A percentile compares a stretch with the other conserved stretches of the same genome.
Conservation (phyloP, 2,113 vertebrate species). For the Austrofundulus limnaeus region DNA sequence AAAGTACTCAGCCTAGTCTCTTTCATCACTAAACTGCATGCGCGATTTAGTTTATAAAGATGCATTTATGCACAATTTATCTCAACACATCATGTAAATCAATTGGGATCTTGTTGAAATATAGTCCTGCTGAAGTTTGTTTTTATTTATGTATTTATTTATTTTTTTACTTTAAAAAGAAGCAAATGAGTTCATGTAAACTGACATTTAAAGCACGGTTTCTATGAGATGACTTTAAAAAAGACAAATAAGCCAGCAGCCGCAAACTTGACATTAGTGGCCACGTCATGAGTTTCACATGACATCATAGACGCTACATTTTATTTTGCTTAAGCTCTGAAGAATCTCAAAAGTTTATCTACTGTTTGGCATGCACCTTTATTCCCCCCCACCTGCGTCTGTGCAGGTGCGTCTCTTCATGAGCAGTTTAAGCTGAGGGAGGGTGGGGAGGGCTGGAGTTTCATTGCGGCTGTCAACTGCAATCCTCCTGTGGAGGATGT, state of each 20-base stretch:
- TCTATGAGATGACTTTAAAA: no score
- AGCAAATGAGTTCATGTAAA: background rate
- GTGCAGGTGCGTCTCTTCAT: slow-evolving; percentile 44
- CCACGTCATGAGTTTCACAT: no score
- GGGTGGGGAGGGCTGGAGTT: no score
- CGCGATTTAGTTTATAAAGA: background rate
- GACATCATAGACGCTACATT: background rate
- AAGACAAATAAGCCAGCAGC: no score
- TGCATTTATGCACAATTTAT: background rate
- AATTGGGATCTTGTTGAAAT: background rate
- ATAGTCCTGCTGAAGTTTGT: no score
- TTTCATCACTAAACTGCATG: background rate
- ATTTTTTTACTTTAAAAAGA: background rate
- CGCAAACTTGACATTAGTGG: no score
- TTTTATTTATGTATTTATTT: no score
- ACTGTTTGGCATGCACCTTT: no score
- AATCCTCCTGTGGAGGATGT: background rate
- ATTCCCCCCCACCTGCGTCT: slow-evolving; percentile 28
- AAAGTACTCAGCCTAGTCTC: background rate
- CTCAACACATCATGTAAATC: slow-evolving; percentile 1
- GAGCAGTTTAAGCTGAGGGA: slow-evolving; percentile 9
- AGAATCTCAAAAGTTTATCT: no score
- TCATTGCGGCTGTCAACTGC: slow-evolving; percentile 7
- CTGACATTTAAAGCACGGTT: no score
- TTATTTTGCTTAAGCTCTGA: background rate